Conservation (phyloP, 2,888 invertebrate genomes). For the Lithosia quadra region DNA sequence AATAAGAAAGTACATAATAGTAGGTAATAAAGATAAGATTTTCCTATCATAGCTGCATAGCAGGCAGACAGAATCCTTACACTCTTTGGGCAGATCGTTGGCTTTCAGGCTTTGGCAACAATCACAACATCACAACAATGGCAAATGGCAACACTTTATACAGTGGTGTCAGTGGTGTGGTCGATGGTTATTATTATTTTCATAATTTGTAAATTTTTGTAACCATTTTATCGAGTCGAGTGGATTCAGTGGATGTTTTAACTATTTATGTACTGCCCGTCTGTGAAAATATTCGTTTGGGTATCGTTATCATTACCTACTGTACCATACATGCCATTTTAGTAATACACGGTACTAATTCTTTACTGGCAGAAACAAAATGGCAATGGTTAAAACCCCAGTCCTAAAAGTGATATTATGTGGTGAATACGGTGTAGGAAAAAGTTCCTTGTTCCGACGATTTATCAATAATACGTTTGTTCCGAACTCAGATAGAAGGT, state of each 20-base stretch:
- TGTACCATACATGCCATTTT: neutral
- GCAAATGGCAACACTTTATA: no score
- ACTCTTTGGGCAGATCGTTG: no score
- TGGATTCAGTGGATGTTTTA: neutral
- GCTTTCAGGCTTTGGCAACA: no score
- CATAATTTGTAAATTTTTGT: no score
- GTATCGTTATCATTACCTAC: neutral
- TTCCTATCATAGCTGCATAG: no score
- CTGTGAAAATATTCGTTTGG: slow-evolving; percentile 5
- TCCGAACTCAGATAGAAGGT: slow-evolving; percentile 93
- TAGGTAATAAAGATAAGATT: no score
- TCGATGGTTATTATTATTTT: no score
- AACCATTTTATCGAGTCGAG: no score
- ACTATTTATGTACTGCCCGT: neutral
- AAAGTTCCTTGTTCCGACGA: slow-evolving; percentile 96
- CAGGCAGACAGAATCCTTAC: no score
- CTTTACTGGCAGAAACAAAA: slow-evolving; percentile 60
- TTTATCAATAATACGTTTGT: slow-evolving; percentile 96
- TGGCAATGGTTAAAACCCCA: slow-evolving; percentile 94
- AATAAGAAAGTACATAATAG: no score
- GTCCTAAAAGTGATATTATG: slow-evolving; percentile 97
- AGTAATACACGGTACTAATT: neutral
- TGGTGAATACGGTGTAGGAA: slow-evolving; percentile 98
- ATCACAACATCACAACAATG: no score
- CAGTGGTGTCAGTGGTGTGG: no score